Evolutionary conservation across 2,113 vertebrate genomes (phyloP).

Genomic region (Saguinus imperator): DNA sequence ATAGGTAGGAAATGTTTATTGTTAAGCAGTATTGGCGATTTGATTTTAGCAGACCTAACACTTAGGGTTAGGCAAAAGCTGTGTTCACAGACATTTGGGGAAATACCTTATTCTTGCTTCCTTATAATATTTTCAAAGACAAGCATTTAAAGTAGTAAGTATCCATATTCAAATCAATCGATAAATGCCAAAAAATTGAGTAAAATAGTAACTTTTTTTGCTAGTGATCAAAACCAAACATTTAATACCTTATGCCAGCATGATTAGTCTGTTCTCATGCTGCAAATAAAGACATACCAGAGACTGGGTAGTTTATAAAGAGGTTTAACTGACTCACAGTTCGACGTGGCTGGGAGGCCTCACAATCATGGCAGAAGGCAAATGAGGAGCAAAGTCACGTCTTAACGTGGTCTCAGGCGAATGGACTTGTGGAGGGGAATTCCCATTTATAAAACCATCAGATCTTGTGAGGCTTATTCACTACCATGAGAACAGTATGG

Average conservation of each 20-base stretch:
- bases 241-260: not conserved
- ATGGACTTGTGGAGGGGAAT: too few relatives aligned
- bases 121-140: slow-evolving; percentile 31
- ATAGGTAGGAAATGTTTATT: not conserved
- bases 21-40: not conserved
- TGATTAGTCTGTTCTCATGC: not conserved
- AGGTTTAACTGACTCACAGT: too few relatives aligned
- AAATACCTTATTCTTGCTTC: not conserved
- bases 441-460: too few relatives aligned
- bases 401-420: too few relatives aligned
- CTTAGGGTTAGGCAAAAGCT: not conserved
- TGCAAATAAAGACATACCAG: too few relatives aligned
- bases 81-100: not conserved
- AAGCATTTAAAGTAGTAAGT: slow-evolving; percentile 41
- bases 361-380: too few relatives aligned
- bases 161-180: not conserved
- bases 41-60: not conserved
- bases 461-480: too few relatives aligned
- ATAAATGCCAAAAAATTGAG: not conserved
- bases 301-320: too few relatives aligned
- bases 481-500: too few relatives aligned
- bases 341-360: too few relatives aligned
- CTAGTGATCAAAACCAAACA: not conserved
- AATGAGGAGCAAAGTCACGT: too few relatives aligned
- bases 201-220: slow-evolving; percentile 44